Base-by-base conservation (phyloP, 2,797 vertebrate species). In the Morelia viridis region DNA sequence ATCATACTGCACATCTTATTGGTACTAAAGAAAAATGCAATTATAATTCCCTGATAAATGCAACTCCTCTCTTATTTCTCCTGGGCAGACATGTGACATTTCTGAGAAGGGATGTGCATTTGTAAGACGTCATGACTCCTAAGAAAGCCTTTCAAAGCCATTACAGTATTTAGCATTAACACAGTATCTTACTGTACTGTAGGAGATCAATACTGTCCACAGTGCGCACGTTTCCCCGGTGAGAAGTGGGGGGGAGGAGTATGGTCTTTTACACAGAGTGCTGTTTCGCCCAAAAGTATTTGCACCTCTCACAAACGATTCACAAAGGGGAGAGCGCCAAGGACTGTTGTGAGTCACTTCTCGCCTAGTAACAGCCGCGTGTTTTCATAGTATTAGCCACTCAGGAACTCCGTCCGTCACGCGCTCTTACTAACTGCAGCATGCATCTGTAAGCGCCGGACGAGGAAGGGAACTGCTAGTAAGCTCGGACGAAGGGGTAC, bases 321-420 rank as follows among this genome's bases (percentile, higher is more conserved):
- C 57, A 62, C 50, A 60, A 58, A 46, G 41, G 61, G 61, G 22
- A 17, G 13, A 19, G 53, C 17, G 50, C 53, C 53, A 56, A 61
- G 84, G 5, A 65, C 28, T 62, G 57, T 61, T 60, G 26, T 56
- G 22, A 50, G 56, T 35, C 41, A 68, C 28, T 61, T 76, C 64
- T 92, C 28, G 62, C 88, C 56, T 80, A 87, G 84, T 83, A 92
- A 88, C 64, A 76, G 19, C 22, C 41, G 46, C 91, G 7, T 86
- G 57, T 76, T 58, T 17, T 58, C 64, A 35, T 41, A 26, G 17
- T 50, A 46, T 50, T 61, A 88, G 31, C 85, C 85, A 61, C 50
- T 84, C 56, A 83, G 86, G 31, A 65, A 65, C 85, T 7, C 91
- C 71, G 50, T 83, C 86, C 46, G 12, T 91, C 80, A 64, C 76